These are phyloP conservation scores for Dermatemys mawii DNA, from an alignment of 2,113 vertebrate genomes.

Conservation along the genomic window DNA sequence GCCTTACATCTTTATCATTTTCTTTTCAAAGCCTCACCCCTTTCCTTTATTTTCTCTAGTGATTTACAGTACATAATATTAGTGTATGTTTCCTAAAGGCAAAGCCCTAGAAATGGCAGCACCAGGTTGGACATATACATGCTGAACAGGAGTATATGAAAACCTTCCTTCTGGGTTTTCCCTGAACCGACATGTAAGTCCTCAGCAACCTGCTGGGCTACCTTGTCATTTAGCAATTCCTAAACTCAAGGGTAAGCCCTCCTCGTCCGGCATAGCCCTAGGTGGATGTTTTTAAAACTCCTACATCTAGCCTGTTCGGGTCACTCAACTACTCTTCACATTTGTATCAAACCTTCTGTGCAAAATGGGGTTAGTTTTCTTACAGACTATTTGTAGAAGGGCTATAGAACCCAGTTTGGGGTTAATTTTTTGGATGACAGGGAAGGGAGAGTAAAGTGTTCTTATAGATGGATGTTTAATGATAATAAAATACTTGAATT, in stretches of 20 bases:
- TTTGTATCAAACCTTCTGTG: background rate
- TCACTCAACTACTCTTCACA: conserved; percentile 24
- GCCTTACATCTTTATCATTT: background rate
- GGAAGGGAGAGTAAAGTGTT: background rate
- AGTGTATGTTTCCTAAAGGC: background rate
- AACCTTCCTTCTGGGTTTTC: background rate
- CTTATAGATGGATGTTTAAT: background rate
- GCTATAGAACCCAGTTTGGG: background rate
- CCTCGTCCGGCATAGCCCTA: background rate
- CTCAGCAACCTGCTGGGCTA: conserved; percentile 34
- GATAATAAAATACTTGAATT: background rate
- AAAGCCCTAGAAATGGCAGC: background rate
- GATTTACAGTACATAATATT: background rate
- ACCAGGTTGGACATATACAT: background rate
- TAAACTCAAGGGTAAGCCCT: background rate
- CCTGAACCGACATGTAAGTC: background rate
- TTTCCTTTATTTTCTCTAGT: background rate
- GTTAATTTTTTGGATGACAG: background rate
- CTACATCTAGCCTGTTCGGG: background rate
- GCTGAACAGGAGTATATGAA: background rate
- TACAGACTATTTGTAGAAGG: background rate
- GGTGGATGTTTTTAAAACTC: background rate
- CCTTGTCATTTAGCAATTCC: conserved; percentile 24
- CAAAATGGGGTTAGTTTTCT: background rate
- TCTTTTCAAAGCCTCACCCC: background rate